Evolutionary conservation across 2,888 invertebrate species (phyloP).

Genomic region (Sclerodermus sp.): DNA sequence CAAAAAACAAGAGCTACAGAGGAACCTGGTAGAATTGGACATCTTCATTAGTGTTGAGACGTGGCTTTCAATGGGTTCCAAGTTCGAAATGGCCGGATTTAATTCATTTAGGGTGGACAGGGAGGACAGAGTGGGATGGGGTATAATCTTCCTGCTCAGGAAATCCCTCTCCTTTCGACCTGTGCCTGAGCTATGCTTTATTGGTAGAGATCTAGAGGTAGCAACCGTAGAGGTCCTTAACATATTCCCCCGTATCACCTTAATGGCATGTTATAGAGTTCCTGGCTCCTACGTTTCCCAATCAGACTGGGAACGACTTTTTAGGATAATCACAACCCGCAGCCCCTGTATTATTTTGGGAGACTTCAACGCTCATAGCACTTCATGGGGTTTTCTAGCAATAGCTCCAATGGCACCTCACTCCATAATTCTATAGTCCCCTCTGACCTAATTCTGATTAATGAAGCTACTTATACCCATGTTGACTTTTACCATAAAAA

Average conservation of each 20-base stretch:
- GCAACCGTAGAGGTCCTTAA: too few relatives aligned
- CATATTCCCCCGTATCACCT: too few relatives aligned
- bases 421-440: too few relatives aligned
- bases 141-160: slow-evolving; percentile 1
- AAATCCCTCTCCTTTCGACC: not conserved
- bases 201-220: too few relatives aligned
- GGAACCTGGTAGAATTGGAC: not conserved
- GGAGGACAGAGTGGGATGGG: too few relatives aligned
- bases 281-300: too few relatives aligned
- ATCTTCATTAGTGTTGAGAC: slow-evolving; percentile 8
- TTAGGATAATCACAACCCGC: too few relatives aligned
- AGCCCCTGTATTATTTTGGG: slow-evolving; percentile 3
- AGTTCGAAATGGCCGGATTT: slow-evolving; percentile 3
- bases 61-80: slow-evolving; percentile 2
- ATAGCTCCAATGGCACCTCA: too few relatives aligned
- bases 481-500: not conserved
- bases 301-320: too few relatives aligned
- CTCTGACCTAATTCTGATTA: not conserved
- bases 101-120: slow-evolving; percentile 6
- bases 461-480: not conserved
- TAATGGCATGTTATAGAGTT: too few relatives aligned
- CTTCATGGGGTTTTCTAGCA: not conserved
- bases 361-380: slow-evolving; percentile 7
- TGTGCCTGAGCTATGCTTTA: not conserved
- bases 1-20: not conserved